Percentiles rank a stretch among this genome's conserved stretches.
Conservation (phyloP, 2,888 invertebrate genomes). For the Acleris holmiana region DNA sequence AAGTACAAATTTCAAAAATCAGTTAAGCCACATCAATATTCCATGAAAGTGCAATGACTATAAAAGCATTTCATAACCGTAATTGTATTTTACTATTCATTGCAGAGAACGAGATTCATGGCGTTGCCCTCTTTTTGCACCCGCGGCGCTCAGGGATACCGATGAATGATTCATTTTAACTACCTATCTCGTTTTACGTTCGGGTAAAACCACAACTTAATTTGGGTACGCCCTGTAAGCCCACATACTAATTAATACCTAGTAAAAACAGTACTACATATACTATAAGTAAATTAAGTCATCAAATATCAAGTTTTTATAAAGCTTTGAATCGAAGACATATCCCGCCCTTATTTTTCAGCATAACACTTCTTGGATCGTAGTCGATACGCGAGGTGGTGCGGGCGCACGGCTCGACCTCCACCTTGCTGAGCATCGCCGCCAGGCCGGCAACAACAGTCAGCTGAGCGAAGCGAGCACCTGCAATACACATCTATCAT, state of each 20-base stretch:
- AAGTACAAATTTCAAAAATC: conserved; percentile 7
- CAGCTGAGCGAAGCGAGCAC: conserved; percentile 75
- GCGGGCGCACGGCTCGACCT: conserved; percentile 67
- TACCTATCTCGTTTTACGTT: conserved; percentile 20
- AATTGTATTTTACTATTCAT: conserved; percentile 2
- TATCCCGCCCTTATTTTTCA: conserved; percentile 78
- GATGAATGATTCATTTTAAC: conserved; percentile 14
- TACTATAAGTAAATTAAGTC: not conserved
- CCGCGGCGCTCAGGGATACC: conserved; percentile 1
- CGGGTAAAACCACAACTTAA: conserved; percentile 14
- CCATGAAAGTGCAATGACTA: conserved; percentile 1
- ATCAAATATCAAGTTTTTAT: conserved; percentile 26
- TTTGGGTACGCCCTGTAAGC: not conserved
- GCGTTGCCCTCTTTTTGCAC: conserved; percentile 10
- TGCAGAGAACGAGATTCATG: conserved; percentile 24
- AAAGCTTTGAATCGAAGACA: conserved; percentile 65
- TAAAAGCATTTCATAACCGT: not conserved
- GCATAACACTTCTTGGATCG: conserved; percentile 75
- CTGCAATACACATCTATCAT: conserved; percentile 53
- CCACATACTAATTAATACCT: no score
- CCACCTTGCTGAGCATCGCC: conserved; percentile 59
- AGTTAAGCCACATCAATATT: conserved; percentile 1
- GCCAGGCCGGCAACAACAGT: conserved; percentile 68
- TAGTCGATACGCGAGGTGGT: conserved; percentile 70
- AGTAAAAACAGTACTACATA: not conserved